Percentiles rank a stretch among this genome's conserved stretches.
Conservation (phyloP, 2,888 invertebrate species). For the Heliothis peltigera region DNA sequence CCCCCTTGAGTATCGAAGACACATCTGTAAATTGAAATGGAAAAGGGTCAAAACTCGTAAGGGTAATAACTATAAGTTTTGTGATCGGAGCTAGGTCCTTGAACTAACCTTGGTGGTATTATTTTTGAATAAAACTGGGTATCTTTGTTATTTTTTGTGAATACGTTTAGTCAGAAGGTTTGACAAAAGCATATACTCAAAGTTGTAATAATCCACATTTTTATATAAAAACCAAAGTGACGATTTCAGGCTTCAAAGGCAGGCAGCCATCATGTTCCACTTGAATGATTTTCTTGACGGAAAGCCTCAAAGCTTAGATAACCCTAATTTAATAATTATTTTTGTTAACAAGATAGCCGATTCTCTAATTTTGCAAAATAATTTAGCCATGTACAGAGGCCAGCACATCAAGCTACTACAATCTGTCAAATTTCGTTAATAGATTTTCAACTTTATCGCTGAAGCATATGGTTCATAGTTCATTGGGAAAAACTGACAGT, state of each 20-base stretch:
- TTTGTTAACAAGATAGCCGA: constrained; percentile 14
- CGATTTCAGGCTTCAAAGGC: constrained; percentile 33
- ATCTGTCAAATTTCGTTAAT: too few relatives aligned
- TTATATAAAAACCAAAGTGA: constrained; percentile 34
- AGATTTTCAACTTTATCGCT: too few relatives aligned
- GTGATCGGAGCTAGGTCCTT: constrained; percentile 65
- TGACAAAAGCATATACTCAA: not conserved
- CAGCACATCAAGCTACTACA: too few relatives aligned
- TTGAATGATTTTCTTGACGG: constrained; percentile 24
- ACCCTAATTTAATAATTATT: constrained; percentile 39
- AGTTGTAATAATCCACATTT: constrained; percentile 29
- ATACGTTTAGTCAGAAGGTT: not conserved
- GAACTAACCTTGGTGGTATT: constrained; percentile 53
- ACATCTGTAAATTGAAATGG: constrained; percentile 84
- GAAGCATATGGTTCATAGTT: too few relatives aligned
- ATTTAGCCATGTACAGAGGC: not conserved
- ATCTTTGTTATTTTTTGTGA: not conserved
- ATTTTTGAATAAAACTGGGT: constrained; percentile 24
- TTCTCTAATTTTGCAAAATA: not conserved
- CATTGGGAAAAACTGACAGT: too few relatives aligned
- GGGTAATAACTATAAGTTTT: constrained; percentile 78
- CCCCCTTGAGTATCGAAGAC: constrained; percentile 78
- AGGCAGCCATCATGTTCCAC: constrained; percentile 29
- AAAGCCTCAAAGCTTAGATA: constrained; percentile 31
- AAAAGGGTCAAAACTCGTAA: constrained; percentile 81